Evolutionary conservation across 2,797 vertebrate genomes (phyloP), one percentile per base, ranked within the genome.

Genomic region (Phylloscopus collybita): DNA sequence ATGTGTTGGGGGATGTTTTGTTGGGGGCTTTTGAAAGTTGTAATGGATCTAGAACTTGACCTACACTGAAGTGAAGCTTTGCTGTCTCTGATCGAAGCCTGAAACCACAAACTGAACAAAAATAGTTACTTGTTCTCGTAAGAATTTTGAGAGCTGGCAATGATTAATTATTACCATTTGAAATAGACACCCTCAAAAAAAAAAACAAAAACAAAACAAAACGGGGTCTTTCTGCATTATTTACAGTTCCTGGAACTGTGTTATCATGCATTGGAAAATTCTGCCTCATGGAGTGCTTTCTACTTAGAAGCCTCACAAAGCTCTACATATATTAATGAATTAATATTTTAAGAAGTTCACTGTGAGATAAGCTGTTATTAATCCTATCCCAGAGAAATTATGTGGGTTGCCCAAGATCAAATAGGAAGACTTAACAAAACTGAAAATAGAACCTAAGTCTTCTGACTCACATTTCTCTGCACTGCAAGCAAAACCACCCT

Each of bases 331-430:
- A 92, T 94, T 94, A 96, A 93, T 82, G 85, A 96, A 96, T 66
- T 93, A 86, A 78, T 92, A 95, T 95, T 95, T 95, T 95, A 92
- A 96, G 88, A 87, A 92, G 83, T 88, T 95, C 74, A 69, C 74
- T 65, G 72, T 72, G 80, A 96, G 83, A 94, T 93, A 93, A 94
- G 34, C 73, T 93, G 91, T 76, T 93, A 94, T 91, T 93, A 96
- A 94, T 93, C 71, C 86, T 78, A 88, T 80, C 60, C 78, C 67
- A 94, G 83, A 80, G 78, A 96, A 96, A 95, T 87, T 87, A 93
- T 80, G 90, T 95, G 93, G 94, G 88, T 89, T 96, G 70, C 83
- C 86, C 45, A 85, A 70, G 86, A 95, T 95, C 91, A 94, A 89
- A 92, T 71, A 84, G 53, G 80, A 95, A 95, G 84, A 85, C 91